Evolutionary conservation across 2,797 vertebrate genomes (phyloP).

Genomic region (Phataginus tetradactyla): DNA sequence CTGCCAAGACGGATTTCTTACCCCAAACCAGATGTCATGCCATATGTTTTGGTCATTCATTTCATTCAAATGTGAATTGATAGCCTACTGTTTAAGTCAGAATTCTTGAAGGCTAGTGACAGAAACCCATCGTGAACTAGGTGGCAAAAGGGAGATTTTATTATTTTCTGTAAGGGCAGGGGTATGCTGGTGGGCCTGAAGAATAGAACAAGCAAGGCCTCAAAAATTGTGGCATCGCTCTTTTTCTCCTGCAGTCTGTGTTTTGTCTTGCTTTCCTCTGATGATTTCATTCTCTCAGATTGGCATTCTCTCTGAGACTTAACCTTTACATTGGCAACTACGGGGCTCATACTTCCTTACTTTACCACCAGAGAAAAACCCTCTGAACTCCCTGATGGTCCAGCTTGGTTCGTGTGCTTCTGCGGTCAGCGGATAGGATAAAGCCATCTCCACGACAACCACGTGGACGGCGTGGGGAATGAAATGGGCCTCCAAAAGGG

Average conservation of each 20-base stretch:
- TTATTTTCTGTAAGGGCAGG: not conserved
- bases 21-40: slow-evolving; percentile 7
- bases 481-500: not conserved
- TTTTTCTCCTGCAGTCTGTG: not conserved
- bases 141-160: not conserved
- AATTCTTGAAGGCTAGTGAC: not conserved
- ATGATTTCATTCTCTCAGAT: not conserved
- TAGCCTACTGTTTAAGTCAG: not conserved
- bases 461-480: not conserved
- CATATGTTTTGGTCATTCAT: slow-evolving; percentile 23
- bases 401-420: not conserved
- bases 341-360: not conserved
- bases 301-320: not conserved
- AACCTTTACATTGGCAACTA: not conserved
- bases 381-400: slow-evolving; percentile 22
- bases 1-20: not conserved
- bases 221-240: not conserved
- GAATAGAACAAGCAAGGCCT: not conserved
- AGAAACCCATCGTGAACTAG: slow-evolving; percentile 1
- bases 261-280: slow-evolving; percentile 41
- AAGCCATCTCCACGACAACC: not conserved
- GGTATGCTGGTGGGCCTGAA: not conserved
- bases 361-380: slow-evolving; percentile 4
- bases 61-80: slow-evolving; percentile 25
- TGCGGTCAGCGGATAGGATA: not conserved